Evolutionary conservation across 2,888 invertebrate genomes (phyloP).

Genomic region (Cataglyphis altisquamis): DNA sequence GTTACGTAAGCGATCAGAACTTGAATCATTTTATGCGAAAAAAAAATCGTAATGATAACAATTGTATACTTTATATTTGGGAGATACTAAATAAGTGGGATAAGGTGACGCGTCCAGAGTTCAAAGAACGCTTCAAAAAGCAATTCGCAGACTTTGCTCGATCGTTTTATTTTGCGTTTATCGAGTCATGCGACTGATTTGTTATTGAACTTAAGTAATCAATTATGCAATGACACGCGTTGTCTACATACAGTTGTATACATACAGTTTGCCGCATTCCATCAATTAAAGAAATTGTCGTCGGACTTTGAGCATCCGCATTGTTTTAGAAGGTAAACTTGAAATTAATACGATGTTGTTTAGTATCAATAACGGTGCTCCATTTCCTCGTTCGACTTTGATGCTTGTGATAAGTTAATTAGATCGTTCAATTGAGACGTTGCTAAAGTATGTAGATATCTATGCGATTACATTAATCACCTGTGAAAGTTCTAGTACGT

Average conservation of each 20-base stretch:
- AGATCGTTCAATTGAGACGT: neutral
- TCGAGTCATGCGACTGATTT: neutral
- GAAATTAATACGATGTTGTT: neutral
- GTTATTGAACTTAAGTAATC: slow-evolving; percentile 5
- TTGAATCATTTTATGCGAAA: neutral
- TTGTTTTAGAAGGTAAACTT: slow-evolving; percentile 9
- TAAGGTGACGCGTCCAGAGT: neutral
- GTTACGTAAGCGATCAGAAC: neutral
- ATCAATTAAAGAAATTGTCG: neutral
- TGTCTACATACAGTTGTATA: neutral
- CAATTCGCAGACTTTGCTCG: slow-evolving; percentile 32
- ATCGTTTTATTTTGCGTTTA: slow-evolving; percentile 4
- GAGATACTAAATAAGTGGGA: slow-evolving; percentile 9
- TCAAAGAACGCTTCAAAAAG: slow-evolving; percentile 21
- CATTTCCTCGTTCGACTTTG: neutral
- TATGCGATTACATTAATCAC: neutral
- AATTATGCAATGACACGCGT: neutral
- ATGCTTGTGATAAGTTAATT: neutral
- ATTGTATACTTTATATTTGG: neutral
- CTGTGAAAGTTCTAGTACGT: neutral
- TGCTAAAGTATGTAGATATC: neutral
- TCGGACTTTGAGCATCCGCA: neutral
- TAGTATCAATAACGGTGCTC: neutral
- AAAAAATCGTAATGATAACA: neutral
- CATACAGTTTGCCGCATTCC: neutral